phyloP scores from a whole-genome alignment of 64 coral and sea anemone genomes.

The Actinia equina region DNA sequence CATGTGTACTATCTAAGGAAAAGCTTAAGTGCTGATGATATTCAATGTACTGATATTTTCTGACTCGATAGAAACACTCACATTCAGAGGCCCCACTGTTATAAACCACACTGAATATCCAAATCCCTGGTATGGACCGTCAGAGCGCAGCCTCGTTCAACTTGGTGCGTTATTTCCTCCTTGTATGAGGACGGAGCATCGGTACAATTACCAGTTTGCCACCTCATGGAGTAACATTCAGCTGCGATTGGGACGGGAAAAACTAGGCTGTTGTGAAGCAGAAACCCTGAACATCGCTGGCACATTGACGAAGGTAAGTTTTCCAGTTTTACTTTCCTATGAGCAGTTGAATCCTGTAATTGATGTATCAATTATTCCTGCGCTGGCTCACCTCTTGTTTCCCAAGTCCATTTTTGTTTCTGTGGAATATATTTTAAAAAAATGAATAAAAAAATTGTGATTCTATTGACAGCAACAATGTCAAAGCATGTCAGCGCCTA shows the following conservation, averaged over 20 bases:
- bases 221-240: not conserved
- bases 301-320: conserved; percentile 39
- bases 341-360: no score
- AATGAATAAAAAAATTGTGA: no score
- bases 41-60: not conserved
- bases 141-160: not conserved
- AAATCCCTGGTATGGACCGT: conserved; percentile 44
- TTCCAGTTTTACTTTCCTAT: no score
- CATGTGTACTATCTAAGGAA: not conserved
- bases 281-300: conserved; percentile 24
- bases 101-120: not conserved
- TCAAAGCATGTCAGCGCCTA: not conserved
- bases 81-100: not conserved
- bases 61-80: not conserved
- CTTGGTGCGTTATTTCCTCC: conserved; percentile 46
- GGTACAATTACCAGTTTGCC: not conserved
- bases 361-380: no score
- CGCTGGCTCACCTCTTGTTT: no score
- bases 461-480: not conserved
- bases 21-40: not conserved
- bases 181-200: conserved; percentile 42
- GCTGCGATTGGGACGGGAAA: not conserved
- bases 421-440: no score
- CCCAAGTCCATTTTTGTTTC: no score
- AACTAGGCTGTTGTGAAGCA: conserved; percentile 54